Conservation (phyloP, 2,113 vertebrate genomes). For the Centropus bengalensis region DNA sequence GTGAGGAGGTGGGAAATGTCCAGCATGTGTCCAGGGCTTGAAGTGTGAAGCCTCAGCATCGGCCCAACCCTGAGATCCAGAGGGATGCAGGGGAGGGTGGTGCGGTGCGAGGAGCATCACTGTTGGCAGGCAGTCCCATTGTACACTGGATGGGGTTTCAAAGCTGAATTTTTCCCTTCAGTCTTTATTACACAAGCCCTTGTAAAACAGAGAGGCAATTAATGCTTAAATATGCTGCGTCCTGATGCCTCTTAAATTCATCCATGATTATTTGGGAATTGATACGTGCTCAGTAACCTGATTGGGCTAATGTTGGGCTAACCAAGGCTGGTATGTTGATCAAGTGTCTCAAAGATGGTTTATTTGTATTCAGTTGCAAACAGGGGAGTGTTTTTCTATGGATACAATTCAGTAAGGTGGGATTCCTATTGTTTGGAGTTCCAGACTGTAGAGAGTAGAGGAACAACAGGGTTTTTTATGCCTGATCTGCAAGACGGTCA, state of each 20-base stretch:
- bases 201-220: not conserved
- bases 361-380: not conserved
- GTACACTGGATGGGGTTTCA: not conserved
- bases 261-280: not conserved
- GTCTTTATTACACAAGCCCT: not conserved
- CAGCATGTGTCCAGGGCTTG: not conserved
- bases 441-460: not conserved
- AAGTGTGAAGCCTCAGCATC: not conserved
- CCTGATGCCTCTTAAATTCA: not conserved
- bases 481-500: not conserved
- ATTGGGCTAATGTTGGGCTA: not conserved
- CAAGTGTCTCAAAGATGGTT: not conserved
- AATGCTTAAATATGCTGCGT: not conserved
- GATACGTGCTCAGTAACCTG: not conserved
- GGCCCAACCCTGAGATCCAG: fast-evolving
- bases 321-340: not conserved
- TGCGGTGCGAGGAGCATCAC: not conserved
- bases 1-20: not conserved
- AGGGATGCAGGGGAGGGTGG: not conserved
- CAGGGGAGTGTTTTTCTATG: not conserved
- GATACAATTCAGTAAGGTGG: not conserved
- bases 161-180: not conserved
- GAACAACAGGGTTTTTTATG: not conserved
- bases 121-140: not conserved
- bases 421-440: not conserved